phyloP scores from a whole-genome alignment of 2,888 invertebrate species.

The Frankliniella intonsa region DNA sequence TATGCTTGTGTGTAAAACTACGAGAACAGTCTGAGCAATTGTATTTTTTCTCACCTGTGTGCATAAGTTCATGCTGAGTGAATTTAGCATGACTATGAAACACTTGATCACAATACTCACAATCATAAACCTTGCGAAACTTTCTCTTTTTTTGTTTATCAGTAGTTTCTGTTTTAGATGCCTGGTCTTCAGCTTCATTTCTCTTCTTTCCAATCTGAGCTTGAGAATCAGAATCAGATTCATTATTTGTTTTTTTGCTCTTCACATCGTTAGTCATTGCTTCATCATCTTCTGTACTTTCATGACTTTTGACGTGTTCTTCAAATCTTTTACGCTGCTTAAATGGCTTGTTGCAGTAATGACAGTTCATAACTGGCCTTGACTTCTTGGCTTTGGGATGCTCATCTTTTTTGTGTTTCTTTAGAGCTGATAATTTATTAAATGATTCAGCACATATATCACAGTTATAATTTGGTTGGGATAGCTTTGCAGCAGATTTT shows the following conservation, averaged over 20 bases:
- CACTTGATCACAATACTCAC: slow-evolving; percentile 1
- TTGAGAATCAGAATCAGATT: not conserved
- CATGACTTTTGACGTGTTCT: not conserved
- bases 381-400: not conserved
- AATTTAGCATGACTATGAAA: not conserved
- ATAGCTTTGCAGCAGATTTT: not conserved
- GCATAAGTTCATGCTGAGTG: not conserved
- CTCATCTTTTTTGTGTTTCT: not conserved
- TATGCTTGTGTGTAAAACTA: slow-evolving; percentile 9
- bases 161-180: not conserved
- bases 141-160: not conserved
- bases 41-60: slow-evolving; percentile 6
- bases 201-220: not conserved
- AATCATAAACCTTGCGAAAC: not conserved
- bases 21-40: slow-evolving; percentile 18
- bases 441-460: not conserved
- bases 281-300: not conserved
- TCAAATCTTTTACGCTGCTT: not conserved
- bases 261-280: not conserved
- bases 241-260: not conserved
- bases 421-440: not conserved
- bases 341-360: not conserved
- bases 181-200: not conserved
- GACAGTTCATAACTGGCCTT: not conserved
- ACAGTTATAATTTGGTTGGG: not conserved